Evolutionary conservation across 2,797 vertebrate species (phyloP).

Genomic region (Ptychadena robeensis): DNA sequence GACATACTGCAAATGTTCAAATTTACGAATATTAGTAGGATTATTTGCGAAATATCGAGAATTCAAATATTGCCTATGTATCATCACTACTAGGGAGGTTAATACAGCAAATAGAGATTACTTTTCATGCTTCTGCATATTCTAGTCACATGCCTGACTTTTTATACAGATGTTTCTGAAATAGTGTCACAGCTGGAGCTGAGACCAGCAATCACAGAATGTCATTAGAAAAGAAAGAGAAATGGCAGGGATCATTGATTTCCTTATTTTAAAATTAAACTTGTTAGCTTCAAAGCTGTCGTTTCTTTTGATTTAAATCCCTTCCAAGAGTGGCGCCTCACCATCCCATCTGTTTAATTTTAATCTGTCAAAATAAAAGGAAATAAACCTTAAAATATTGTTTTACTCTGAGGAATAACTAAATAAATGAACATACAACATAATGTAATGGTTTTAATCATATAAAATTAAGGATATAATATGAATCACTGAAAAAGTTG

Average conservation of each 20-base stretch:
- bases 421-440: not conserved
- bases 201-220: conserved; percentile 1
- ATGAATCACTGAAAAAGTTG: too few relatives aligned
- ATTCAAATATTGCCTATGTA: too few relatives aligned
- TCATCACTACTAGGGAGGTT: not conserved
- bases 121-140: not conserved
- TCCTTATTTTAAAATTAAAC: conserved; percentile 4
- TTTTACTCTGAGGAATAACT: not conserved
- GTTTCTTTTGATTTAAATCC: not conserved
- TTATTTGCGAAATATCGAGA: too few relatives aligned
- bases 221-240: conserved; percentile 21
- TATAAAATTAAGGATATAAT: too few relatives aligned
- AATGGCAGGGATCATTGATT: conserved; percentile 9
- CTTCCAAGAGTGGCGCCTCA: not conserved
- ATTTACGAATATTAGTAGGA: too few relatives aligned
- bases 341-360: not conserved
- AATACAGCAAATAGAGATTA: not conserved
- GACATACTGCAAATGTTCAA: too few relatives aligned
- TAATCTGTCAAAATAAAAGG: not conserved
- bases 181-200: conserved; percentile 26
- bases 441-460: not conserved
- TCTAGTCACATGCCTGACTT: not conserved
- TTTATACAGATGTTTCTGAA: conserved; percentile 17
- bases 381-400: not conserved
- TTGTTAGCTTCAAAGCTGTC: not conserved